Conservation (phyloP, 2,113 vertebrate species). For the Origma solitaria region DNA sequence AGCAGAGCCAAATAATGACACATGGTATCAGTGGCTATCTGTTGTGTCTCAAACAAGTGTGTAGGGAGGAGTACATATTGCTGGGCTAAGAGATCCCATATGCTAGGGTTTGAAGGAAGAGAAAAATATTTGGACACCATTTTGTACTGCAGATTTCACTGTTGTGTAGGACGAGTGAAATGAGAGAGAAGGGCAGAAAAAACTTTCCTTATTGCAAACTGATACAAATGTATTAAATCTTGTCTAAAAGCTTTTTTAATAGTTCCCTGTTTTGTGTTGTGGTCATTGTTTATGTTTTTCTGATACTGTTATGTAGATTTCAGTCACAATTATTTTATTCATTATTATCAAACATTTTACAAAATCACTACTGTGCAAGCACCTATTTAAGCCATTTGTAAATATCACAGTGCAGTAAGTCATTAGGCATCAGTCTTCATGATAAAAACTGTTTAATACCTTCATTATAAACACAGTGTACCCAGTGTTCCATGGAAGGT, state of each 20-base stretch:
- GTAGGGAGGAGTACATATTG: not conserved
- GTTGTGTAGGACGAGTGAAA: not conserved
- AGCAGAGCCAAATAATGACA: not conserved
- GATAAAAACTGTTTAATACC: not conserved
- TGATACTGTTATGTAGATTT: not conserved
- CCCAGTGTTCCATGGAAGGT: not conserved
- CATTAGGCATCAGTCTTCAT: not conserved
- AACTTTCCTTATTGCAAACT: not conserved
- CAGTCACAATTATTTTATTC: not conserved
- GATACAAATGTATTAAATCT: not conserved
- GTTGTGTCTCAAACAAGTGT: not conserved
- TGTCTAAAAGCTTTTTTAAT: not conserved
- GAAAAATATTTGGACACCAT: not conserved
- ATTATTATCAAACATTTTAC: not conserved
- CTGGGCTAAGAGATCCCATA: conserved; percentile 5
- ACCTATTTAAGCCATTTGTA: not conserved
- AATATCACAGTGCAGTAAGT: not conserved
- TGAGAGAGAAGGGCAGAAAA: not conserved
- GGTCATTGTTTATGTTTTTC: not conserved
- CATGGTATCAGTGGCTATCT: not conserved
- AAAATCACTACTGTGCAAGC: not conserved
- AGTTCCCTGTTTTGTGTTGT: not conserved
- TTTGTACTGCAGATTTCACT: conserved; percentile 4
- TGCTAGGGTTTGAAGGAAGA: not conserved
- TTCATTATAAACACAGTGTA: not conserved